Evolutionary conservation across 2,113 vertebrate genomes (phyloP).

Genomic region (Colaptes auratus): DNA sequence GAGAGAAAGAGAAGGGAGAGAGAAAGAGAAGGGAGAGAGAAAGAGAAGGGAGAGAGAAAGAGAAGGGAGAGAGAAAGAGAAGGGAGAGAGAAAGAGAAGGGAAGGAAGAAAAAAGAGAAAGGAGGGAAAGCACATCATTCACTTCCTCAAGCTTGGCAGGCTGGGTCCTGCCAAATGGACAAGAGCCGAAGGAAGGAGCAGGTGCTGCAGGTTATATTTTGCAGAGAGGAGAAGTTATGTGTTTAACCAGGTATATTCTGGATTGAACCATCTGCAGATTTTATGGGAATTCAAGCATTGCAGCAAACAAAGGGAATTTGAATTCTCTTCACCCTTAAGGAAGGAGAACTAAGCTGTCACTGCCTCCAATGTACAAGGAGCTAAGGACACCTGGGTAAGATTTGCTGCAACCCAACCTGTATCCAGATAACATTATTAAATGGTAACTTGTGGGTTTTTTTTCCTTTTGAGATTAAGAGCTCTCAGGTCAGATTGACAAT

Average conservation of each 20-base stretch:
- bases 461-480: not conserved
- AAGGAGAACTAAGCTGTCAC: fast-evolving
- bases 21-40: not conserved
- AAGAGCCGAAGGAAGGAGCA: not conserved
- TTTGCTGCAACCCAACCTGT: not conserved
- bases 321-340: not conserved
- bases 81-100: too few species aligned
- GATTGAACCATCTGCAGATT: not conserved
- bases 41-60: too few species aligned
- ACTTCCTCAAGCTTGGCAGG: not conserved
- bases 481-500: not conserved
- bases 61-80: too few species aligned
- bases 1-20: not conserved
- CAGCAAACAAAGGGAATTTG: not conserved
- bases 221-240: not conserved
- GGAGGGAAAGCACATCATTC: not conserved
- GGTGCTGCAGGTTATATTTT: not conserved
- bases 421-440: not conserved
- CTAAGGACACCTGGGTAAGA: not conserved
- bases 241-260: not conserved
- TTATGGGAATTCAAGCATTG: not conserved
- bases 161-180: not conserved
- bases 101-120: too few species aligned
- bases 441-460: not conserved
- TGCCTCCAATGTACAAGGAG: not conserved